Percentiles rank a stretch among this genome's conserved stretches.
These are phyloP conservation scores for Venusia cambrica DNA, from an alignment of 2,888 invertebrate species.

Conservation along the genomic window DNA sequence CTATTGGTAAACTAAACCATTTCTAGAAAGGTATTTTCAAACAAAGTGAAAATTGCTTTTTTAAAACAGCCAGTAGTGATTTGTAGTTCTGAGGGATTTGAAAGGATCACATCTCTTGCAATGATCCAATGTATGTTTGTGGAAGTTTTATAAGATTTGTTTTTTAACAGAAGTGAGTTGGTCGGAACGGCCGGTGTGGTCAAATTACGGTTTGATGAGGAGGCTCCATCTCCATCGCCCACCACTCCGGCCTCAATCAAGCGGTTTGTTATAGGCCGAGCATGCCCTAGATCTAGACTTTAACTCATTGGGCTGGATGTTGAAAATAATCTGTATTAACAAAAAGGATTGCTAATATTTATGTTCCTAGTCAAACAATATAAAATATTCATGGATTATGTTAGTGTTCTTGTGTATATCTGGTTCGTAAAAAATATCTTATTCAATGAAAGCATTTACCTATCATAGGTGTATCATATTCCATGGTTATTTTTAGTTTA, in stretches of 20 bases:
- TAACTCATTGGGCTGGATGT: constrained; percentile 62
- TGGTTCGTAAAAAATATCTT: no score
- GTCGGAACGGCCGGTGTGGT: constrained; percentile 82
- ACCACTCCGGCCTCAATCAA: constrained; percentile 78
- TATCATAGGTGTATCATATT: no score
- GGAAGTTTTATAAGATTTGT: constrained; percentile 11
- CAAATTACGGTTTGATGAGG: constrained; percentile 79
- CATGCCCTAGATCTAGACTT: constrained; percentile 61
- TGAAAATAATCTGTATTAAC: constrained; percentile 29
- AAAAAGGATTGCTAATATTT: constrained; percentile 11
- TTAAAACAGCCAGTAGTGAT: no score
- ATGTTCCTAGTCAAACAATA: no score
- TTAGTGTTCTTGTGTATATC: no score
- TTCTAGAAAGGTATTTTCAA: no score
- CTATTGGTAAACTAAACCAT: no score
- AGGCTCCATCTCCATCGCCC: constrained; percentile 72
- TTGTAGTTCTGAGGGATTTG: no score
- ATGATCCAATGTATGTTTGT: not conserved
- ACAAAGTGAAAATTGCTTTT: no score
- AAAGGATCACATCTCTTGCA: constrained; percentile 1
- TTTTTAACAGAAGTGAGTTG: constrained; percentile 82
- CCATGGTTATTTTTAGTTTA: no score
- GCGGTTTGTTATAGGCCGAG: constrained; percentile 71
- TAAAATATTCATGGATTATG: no score
- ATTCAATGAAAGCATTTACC: no score